Percentiles rank a stretch among this genome's conserved stretches.
Conservation (phyloP, 2,888 invertebrate species). For the Acleris laterana region DNA sequence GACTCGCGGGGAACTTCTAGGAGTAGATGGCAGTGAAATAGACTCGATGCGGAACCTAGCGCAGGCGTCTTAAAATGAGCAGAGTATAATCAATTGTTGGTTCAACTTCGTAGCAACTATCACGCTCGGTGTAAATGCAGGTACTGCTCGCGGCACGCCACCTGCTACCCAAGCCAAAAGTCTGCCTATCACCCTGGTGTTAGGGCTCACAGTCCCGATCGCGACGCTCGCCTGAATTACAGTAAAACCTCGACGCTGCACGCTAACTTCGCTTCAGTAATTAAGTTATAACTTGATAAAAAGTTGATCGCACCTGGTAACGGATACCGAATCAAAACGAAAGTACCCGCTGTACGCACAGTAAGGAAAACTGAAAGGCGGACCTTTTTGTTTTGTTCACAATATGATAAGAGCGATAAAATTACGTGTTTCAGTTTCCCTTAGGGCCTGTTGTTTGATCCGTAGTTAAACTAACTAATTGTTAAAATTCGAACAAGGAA, state of each 20-base stretch:
- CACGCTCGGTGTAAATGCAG: conserved; percentile 33
- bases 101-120: conserved; percentile 27
- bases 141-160: conserved; percentile 19
- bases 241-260: conserved; percentile 42
- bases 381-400: no score
- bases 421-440: no score
- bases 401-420: no score
- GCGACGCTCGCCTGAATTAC: conserved; percentile 1
- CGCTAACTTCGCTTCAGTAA: conserved; percentile 52
- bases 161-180: not conserved
- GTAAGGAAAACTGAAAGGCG: not conserved
- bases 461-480: no score
- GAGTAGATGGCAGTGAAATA: no score
- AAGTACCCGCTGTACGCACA: not conserved
- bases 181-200: not conserved
- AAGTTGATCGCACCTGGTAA: conserved; percentile 46
- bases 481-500: no score
- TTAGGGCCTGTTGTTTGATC: no score
- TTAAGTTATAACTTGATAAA: conserved; percentile 54
- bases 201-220: not conserved
- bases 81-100: conserved; percentile 25
- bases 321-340: conserved; percentile 23
- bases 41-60: no score
- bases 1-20: no score
- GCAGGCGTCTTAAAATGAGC: no score